These are phyloP conservation scores for Scomber japonicus DNA, from an alignment of 2,113 vertebrate genomes.

Conservation along the genomic window DNA sequence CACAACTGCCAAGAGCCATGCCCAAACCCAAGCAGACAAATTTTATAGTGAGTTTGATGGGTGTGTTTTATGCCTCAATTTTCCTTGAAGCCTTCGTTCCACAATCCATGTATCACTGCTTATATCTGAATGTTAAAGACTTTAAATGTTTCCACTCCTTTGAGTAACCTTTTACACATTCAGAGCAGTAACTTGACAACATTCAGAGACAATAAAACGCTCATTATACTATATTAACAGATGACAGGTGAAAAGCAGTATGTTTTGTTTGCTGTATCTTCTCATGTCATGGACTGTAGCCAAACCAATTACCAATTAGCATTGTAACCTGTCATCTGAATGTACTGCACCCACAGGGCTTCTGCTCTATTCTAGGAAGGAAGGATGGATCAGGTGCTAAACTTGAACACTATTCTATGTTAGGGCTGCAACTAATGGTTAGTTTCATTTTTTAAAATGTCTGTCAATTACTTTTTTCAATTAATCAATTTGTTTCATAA, in stretches of 20 bases:
- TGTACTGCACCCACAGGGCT: not conserved
- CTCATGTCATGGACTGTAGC: not conserved
- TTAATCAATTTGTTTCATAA: too few relatives aligned
- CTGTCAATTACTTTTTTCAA: too few relatives aligned
- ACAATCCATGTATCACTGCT: constrained; percentile 26
- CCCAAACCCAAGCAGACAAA: constrained; percentile 54
- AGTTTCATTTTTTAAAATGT: not conserved
- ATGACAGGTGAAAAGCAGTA: not conserved
- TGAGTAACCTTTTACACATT: constrained; percentile 7
- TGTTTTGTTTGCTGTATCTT: not conserved
- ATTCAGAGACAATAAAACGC: constrained; percentile 4
- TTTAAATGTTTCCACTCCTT: constrained; percentile 38
- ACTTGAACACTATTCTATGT: not conserved
- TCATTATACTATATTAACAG: not conserved
- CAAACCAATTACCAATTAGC: not conserved
- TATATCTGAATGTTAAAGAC: constrained; percentile 24
- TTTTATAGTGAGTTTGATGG: constrained; percentile 48
- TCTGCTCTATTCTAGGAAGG: not conserved
- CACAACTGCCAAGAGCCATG: constrained; percentile 50
- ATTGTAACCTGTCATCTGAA: too few relatives aligned
- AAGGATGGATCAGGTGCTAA: too few relatives aligned
- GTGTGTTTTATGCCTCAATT: constrained; percentile 57
- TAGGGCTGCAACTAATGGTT: not conserved
- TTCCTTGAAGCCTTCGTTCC: constrained; percentile 41
- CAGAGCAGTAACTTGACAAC: not conserved